These are phyloP conservation scores for Zaprionus ghesquierei DNA, from an alignment of 1,140 invertebrate genomes.

Conservation along the genomic window DNA sequence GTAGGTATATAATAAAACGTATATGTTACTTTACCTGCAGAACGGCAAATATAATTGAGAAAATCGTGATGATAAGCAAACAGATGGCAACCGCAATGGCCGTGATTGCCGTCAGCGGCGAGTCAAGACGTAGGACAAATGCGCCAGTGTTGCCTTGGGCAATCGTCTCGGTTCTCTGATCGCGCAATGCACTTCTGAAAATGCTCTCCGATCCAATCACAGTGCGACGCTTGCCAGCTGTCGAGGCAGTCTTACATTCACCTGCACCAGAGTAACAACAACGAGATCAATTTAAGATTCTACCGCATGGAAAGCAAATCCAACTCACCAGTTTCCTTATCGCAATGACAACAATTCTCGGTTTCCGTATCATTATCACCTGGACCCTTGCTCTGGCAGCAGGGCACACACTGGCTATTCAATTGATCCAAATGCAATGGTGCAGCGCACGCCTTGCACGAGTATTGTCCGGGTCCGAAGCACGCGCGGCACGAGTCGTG, in stretches of 20 bases:
- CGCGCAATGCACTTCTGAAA: slow-evolving; percentile 35
- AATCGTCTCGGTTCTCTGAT: slow-evolving; percentile 14
- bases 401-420: slow-evolving; percentile 89
- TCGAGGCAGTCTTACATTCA: slow-evolving; percentile 88
- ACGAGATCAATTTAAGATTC: background rate
- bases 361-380: background rate
- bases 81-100: slow-evolving; percentile 87
- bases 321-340: slow-evolving; percentile 85
- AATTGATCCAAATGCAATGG: slow-evolving; percentile 87
- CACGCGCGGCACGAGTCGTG: slow-evolving; percentile 88
- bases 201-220: slow-evolving; percentile 83
- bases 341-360: slow-evolving; percentile 54
- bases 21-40: slow-evolving; percentile 85
- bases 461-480: slow-evolving; percentile 87
- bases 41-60: slow-evolving; percentile 87
- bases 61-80: slow-evolving; percentile 86
- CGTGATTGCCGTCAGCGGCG: slow-evolving; percentile 85
- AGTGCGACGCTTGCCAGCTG: slow-evolving; percentile 89
- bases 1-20: background rate
- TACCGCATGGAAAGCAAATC: too few relatives aligned
- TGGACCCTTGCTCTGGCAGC: slow-evolving; percentile 84
- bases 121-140: slow-evolving; percentile 71
- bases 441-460: slow-evolving; percentile 86
- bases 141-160: slow-evolving; percentile 74
- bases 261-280: slow-evolving; percentile 80